Base-by-base conservation (phyloP, 2,113 vertebrate species). In the Neotoma lepida region DNA sequence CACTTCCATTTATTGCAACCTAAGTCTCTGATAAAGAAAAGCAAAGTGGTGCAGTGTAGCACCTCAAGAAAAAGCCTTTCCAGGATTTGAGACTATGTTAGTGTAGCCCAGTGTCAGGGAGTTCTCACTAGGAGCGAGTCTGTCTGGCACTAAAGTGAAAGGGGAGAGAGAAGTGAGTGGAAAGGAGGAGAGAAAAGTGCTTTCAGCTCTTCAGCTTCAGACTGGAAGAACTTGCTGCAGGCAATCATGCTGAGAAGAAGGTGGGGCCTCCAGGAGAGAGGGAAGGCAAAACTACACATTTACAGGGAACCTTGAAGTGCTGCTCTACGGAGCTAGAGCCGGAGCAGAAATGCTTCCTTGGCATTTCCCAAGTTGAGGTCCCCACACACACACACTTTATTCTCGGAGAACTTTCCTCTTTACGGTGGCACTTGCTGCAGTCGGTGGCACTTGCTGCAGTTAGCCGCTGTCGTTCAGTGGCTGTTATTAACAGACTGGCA, bases 401-500 rank as follows among this genome's bases (percentile, higher is more conserved):
- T 93, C 73, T 66, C 68, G 35, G 54, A 80, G 56, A 96, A 96
- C 93, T 95, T 91, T 51, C n/a, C 30, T 49, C 39, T 44, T 22
- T 35, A 77, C 35, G 44, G 63, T n/a, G n/a, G n/a, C 13, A 41
- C 73, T 78, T 74, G 93, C 88, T 74, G 96, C 84, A 80, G 82
- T 92, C n/a, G n/a, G n/a, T n/a, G n/a, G n/a, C 13, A 41, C 73
- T 78, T 74, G 93, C 88, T 74, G 96, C 84, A 80, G 82, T 92
- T 94, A 63, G 76, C 73, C 35, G 68, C 88, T 70, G 89, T 41
- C 9, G 61, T 76, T 66, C 46, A 66, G 73, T 49, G 90, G 54
- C 93, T 92, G 64, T 90, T 56, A 93, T 90, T 63, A 90, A 86
- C 22, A 56, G 84, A 77, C 96, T 95, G 96, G 94, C 96, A 93